Evolutionary conservation across 2,888 invertebrate genomes (phyloP).

Genomic region (Saturnia japonica): DNA sequence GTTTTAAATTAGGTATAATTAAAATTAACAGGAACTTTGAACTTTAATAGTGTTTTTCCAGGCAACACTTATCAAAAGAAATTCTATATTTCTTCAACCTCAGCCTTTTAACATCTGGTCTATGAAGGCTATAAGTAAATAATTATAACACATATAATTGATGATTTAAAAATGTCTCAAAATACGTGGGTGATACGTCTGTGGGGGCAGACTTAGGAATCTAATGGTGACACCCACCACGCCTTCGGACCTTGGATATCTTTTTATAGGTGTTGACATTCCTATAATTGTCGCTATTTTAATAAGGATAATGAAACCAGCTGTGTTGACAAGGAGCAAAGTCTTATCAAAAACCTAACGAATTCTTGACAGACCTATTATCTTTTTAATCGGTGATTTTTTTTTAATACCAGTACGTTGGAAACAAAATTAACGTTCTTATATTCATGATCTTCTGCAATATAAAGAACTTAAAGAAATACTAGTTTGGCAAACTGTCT

Average conservation of each 20-base stretch:
- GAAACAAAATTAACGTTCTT: neutral
- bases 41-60: no score
- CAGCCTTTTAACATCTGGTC: neutral
- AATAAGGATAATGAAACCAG: slow-evolving; percentile 40
- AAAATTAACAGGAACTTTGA: no score
- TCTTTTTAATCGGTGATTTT: neutral
- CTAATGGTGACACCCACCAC: slow-evolving; percentile 67
- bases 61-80: no score
- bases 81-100: no score
- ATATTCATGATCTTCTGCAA: neutral
- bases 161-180: neutral
- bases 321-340: neutral
- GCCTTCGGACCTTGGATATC: slow-evolving; percentile 54
- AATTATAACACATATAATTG: neutral
- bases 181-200: slow-evolving; percentile 26
- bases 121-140: neutral
- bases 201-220: slow-evolving; percentile 56
- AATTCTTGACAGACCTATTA: no score
- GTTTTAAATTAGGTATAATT: no score
- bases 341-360: neutral
- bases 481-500: no score
- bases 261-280: slow-evolving; percentile 57
- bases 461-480: no score
- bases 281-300: slow-evolving; percentile 60
- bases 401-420: neutral